phyloP scores from a whole-genome alignment of 2,113 vertebrate species.

The Ctenomys sociabilis region DNA sequence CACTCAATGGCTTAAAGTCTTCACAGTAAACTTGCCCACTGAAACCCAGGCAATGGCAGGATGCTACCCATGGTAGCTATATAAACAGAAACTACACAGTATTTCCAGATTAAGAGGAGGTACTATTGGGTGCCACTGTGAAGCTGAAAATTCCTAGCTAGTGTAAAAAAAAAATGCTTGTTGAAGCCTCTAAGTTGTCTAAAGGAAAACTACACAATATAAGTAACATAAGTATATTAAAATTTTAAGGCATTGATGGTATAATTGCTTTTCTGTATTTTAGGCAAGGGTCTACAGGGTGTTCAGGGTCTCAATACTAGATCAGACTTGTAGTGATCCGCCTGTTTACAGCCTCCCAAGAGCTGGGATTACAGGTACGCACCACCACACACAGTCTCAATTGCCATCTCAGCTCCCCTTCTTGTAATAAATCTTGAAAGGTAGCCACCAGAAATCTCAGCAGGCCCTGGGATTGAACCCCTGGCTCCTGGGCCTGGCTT shows the following conservation, averaged over 20 bases:
- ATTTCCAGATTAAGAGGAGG: conserved; percentile 41
- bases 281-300: too few species aligned
- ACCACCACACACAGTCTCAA: too few species aligned
- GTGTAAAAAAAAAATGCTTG: neutral
- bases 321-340: too few species aligned
- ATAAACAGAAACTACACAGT: neutral
- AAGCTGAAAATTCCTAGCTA: neutral
- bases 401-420: neutral
- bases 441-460: conserved; percentile 43
- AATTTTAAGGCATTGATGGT: neutral
- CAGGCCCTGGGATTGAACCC: too few species aligned
- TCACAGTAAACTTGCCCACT: conserved; percentile 6
- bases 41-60: neutral
- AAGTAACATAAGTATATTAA: conserved; percentile 49
- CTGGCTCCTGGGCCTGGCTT: too few species aligned
- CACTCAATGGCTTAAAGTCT: neutral
- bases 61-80: neutral
- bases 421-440: conserved; percentile 17
- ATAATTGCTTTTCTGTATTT: neutral
- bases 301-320: too few species aligned
- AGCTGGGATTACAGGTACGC: too few species aligned
- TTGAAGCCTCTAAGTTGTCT: neutral
- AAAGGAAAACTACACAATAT: neutral
- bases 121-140: neutral
- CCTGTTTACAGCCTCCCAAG: too few species aligned